Conservation (phyloP, 2,797 vertebrate species). For the Lacerta bilineata region DNA sequence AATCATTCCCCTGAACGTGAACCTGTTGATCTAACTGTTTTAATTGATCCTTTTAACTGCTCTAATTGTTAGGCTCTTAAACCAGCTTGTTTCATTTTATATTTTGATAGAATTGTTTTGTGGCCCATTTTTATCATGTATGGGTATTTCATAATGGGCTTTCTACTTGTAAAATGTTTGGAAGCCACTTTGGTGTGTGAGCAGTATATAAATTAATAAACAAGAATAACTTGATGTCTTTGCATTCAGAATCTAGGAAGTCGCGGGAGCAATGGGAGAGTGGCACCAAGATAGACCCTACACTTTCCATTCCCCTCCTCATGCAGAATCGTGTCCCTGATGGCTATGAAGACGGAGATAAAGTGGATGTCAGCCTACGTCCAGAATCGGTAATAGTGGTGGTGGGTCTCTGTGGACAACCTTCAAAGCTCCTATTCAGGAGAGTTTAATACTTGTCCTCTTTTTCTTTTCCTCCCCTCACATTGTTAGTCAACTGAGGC, state of each 20-base stretch:
- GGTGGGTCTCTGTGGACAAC: neutral
- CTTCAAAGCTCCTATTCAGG: neutral
- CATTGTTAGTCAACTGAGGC: conserved; percentile 84
- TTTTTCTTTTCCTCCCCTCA: neutral
- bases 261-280: conserved; percentile 70
- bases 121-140: no score
- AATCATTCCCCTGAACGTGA: no score
- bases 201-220: no score
- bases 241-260: conserved; percentile 70
- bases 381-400: conserved; percentile 66
- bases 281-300: conserved; percentile 46
- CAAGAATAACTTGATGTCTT: neutral
- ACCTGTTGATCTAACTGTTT: no score
- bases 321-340: conserved; percentile 59
- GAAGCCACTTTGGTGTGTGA: no score
- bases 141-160: no score
- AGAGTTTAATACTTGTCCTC: neutral
- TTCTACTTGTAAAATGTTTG: no score
- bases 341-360: conserved; percentile 35
- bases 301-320: conserved; percentile 70
- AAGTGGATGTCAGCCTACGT: conserved; percentile 49
- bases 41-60: no score
- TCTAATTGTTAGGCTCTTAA: no score
- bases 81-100: no score
- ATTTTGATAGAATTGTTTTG: no score